A percentile compares a stretch with the other conserved stretches of the same genome.
Conservation (phyloP, 2,888 invertebrate genomes). For the Tinea semifulvella region DNA sequence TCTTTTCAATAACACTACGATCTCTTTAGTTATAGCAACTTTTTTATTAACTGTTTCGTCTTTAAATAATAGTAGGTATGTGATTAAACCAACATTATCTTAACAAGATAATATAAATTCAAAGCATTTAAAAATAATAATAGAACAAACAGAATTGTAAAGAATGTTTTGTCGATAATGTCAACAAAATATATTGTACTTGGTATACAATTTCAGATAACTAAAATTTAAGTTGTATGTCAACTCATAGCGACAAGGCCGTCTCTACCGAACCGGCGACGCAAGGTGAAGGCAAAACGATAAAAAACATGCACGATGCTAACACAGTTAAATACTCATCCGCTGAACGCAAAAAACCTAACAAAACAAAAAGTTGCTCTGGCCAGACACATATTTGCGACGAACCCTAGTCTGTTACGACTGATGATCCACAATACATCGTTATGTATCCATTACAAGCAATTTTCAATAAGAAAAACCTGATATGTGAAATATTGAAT, state of each 20-base stretch:
- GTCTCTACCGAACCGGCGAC: conserved; percentile 28
- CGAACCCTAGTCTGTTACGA: neutral
- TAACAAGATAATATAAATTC: too few species aligned
- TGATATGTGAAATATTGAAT: conserved; percentile 13
- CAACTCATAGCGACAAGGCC: conserved; percentile 30
- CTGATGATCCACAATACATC: conserved; percentile 1
- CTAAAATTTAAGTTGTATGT: conserved; percentile 23
- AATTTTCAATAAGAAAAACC: conserved; percentile 7
- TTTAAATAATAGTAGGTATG: too few species aligned
- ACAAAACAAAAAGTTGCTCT: conserved; percentile 3
- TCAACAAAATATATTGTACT: neutral
- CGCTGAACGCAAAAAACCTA: conserved; percentile 8
- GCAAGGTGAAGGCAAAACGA: conserved; percentile 46
- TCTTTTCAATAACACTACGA: too few species aligned
- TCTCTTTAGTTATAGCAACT: too few species aligned
- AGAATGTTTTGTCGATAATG: neutral
- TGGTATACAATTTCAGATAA: conserved; percentile 15
- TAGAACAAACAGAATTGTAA: too few species aligned
- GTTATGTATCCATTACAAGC: neutral
- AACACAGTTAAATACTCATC: conserved; percentile 6
- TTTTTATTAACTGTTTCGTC: too few species aligned
- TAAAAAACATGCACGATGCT: conserved; percentile 8
- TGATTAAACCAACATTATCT: too few species aligned
- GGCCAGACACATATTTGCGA: neutral
- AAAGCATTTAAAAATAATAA: too few species aligned